Percentiles rank a stretch among this genome's conserved stretches.
Evolutionary conservation across 2,888 invertebrate genomes (phyloP).

Genomic region (Desoria tigrina): DNA sequence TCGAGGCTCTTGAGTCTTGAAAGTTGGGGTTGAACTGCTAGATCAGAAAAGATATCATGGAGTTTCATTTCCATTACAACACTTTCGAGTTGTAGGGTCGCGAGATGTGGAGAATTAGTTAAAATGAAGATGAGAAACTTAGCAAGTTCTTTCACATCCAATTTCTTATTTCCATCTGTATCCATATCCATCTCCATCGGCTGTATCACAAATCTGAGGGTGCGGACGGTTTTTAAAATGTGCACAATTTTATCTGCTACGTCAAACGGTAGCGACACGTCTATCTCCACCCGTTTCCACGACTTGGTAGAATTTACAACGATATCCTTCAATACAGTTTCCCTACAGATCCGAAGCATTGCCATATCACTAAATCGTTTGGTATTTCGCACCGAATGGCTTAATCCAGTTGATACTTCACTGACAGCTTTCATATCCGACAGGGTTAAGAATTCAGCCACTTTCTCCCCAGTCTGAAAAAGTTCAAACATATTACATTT

Average conservation of each 20-base stretch:
- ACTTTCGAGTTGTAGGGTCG: slow-evolving; percentile 19
- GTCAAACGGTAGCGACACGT: slow-evolving; percentile 23
- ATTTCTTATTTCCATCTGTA: neutral
- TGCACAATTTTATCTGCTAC: slow-evolving; percentile 21
- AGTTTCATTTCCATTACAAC: slow-evolving; percentile 20
- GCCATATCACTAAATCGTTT: slow-evolving; percentile 20
- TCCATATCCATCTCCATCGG: too few relatives aligned
- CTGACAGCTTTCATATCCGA: slow-evolving; percentile 33
- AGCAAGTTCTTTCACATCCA: slow-evolving; percentile 10
- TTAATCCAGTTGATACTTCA: slow-evolving; percentile 8
- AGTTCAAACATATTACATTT: too few relatives aligned
- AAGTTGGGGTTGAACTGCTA: slow-evolving; percentile 13
- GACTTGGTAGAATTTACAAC: slow-evolving; percentile 16
- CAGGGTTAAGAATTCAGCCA: slow-evolving; percentile 21
- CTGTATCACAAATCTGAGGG: too few relatives aligned
- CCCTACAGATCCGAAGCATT: slow-evolving; percentile 20
- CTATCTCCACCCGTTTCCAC: slow-evolving; percentile 29
- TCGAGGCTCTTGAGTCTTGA: slow-evolving; percentile 22
- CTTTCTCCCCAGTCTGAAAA: slow-evolving; percentile 25
- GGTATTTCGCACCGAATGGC: slow-evolving; percentile 23
- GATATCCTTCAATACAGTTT: neutral
- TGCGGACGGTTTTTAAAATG: slow-evolving; percentile 17
- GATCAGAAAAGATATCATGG: slow-evolving; percentile 28
- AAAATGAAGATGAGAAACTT: slow-evolving; percentile 19
- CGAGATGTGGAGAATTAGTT: slow-evolving; percentile 1